phyloP scores from a whole-genome alignment of 2,888 invertebrate species.

The Lydus trimaculatus region DNA sequence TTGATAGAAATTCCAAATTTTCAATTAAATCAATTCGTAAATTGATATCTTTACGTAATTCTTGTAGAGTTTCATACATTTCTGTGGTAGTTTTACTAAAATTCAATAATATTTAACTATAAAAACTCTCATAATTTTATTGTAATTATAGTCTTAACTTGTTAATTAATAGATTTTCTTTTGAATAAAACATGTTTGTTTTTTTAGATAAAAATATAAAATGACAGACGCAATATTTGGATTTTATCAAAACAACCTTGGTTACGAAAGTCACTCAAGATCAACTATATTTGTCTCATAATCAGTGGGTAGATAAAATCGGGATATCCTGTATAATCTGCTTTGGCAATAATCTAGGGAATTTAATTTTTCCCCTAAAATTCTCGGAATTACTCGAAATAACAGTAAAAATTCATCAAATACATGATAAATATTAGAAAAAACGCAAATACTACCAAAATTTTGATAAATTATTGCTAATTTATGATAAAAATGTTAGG shows the following conservation, averaged over 20 bases:
- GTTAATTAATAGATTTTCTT: neutral
- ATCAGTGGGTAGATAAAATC: neutral
- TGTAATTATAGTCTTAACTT: neutral
- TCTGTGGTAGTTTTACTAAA: neutral
- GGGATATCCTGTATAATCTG: neutral
- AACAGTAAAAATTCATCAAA: neutral
- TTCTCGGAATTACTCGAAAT: neutral
- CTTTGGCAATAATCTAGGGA: neutral
- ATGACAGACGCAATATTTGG: neutral
- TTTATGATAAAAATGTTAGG: neutral
- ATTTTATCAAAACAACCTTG: neutral
- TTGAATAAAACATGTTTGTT: neutral
- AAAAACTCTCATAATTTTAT: neutral
- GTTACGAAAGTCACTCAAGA: too few species aligned
- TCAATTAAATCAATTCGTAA: neutral
- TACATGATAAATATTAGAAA: neutral
- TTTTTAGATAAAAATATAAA: neutral
- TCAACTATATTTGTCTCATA: too few species aligned
- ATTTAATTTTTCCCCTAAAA: neutral
- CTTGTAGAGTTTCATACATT: neutral
- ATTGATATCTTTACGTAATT: constrained; percentile 1
- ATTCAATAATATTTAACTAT: neutral
- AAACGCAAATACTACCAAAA: neutral
- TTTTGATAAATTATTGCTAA: neutral
- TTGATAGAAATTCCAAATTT: neutral